Conservation (phyloP, 2,888 invertebrate genomes). For the Anoncus sp. region DNA sequence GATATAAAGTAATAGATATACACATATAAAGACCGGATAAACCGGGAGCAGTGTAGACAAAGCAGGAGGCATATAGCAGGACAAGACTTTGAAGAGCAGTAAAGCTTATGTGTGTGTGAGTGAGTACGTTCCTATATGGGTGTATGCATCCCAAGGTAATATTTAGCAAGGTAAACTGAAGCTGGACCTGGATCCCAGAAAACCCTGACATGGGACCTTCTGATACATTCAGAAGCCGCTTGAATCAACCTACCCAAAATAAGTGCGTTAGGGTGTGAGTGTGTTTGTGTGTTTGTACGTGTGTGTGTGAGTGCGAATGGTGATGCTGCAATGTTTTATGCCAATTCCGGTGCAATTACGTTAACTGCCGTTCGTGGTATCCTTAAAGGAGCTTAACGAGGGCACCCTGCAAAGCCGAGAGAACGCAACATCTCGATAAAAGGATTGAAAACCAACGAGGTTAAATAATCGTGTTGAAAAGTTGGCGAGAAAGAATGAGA, state of each 20-base stretch:
- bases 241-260: too few relatives aligned
- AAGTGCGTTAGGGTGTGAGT: too few relatives aligned
- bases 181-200: too few relatives aligned
- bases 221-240: too few relatives aligned
- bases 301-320: conserved; percentile 27
- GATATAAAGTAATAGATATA: conserved; percentile 2
- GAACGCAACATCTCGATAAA: conserved; percentile 44
- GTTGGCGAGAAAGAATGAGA: conserved; percentile 20
- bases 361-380: conserved; percentile 61
- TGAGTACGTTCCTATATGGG: conserved; percentile 14
- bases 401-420: conserved; percentile 21
- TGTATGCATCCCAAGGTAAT: too few relatives aligned
- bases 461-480: conserved; percentile 37
- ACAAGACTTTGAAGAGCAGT: neutral
- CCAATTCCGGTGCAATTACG: conserved; percentile 67
- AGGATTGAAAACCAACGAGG: conserved; percentile 11
- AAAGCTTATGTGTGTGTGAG: neutral
- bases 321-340: conserved; percentile 59
- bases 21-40: neutral
- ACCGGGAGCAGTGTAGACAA: too few relatives aligned
- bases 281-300: neutral
- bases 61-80: too few relatives aligned
- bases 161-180: too few relatives aligned
- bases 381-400: conserved; percentile 64
- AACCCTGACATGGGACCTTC: too few relatives aligned